A percentile compares a stretch with the other conserved stretches of the same genome.
phyloP scores from a whole-genome alignment of 2,888 invertebrate genomes.

The Drosophila atroscutellata region DNA sequence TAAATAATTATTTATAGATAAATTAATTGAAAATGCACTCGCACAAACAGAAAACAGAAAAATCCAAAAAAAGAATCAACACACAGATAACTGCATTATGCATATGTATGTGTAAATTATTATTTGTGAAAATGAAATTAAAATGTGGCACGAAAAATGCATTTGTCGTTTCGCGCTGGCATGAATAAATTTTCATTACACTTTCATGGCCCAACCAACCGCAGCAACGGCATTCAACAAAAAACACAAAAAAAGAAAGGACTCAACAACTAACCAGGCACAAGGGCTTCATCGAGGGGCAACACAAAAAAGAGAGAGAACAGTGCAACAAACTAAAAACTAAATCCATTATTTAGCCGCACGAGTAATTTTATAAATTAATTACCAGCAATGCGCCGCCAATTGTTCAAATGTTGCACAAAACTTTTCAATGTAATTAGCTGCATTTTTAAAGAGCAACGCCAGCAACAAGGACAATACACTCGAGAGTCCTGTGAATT shows the following conservation, averaged over 20 bases:
- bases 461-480: not conserved
- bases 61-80: not conserved
- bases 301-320: slow-evolving; percentile 14
- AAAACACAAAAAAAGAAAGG: not conserved
- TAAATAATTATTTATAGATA: slow-evolving; percentile 75
- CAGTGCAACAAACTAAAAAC: slow-evolving; percentile 41
- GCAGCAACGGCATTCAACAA: slow-evolving; percentile 43
- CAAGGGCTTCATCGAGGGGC: slow-evolving; percentile 25
- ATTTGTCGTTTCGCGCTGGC: slow-evolving; percentile 38
- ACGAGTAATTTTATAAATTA: slow-evolving; percentile 66
- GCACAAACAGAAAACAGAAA: slow-evolving; percentile 34
- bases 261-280: slow-evolving; percentile 14
- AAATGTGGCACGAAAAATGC: slow-evolving; percentile 50
- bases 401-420: slow-evolving; percentile 43
- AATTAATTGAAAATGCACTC: slow-evolving; percentile 63
- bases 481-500: not conserved
- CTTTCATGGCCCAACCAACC: slow-evolving; percentile 51
- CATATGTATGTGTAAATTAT: slow-evolving; percentile 44
- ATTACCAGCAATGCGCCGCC: slow-evolving; percentile 52
- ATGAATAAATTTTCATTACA: slow-evolving; percentile 42
- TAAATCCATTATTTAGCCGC: slow-evolving; percentile 71
- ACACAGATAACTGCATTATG: not conserved
- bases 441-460: slow-evolving; percentile 17
- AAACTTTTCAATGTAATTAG: slow-evolving; percentile 60
- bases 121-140: slow-evolving; percentile 68